Evolutionary conservation across 2,113 vertebrate species (phyloP), one percentile per base, ranked within the genome.

Genomic region (Falco punctatus): DNA sequence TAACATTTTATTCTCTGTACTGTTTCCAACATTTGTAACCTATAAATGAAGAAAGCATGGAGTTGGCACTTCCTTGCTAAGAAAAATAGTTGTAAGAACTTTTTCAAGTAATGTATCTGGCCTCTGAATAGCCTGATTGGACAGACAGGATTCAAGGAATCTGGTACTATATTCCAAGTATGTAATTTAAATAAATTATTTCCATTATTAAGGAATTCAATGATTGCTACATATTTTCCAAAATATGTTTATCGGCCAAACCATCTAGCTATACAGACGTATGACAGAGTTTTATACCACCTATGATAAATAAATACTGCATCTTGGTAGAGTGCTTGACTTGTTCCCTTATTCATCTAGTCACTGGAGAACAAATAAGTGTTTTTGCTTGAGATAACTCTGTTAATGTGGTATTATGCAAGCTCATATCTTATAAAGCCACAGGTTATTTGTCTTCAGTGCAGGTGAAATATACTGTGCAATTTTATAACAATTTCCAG

Each of bases 401-500:
- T 59, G 55, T 74, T 92, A 94, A 88, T 64, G 55, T 48, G 78
- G 33, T 62, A 80, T 88, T 70, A 96, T 54, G 54, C 40, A 80
- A 94, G 81, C 19, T 81, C 73, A 20, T 84, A 81, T 66, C 61
- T 87, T 83, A 83, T 70, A 91, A 91, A 89, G 46, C 22, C 66
- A 91, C 5, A 70, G 24, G 42, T 88, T 93, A 95, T 91, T 95
- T 85, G 51, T 93, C 81, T 93, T 91, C 66, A 38, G 48, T 62
- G 62, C 30, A 90, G 55, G 70, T 80, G 79, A 94, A 95, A 92
- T 65, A 92, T 14, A 87, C 32, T n/a, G 21, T 57, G 30, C 28
- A 73, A 93, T 90, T 96, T 79, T 73, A 54, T 66, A 91, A 82
- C 58, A 82, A 80, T 91, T 94, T 92, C 38, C 90, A 85, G 35